A percentile compares a stretch with the other conserved stretches of the same genome.
Evolutionary conservation across 2,888 invertebrate species (phyloP).

Genomic region (Mactromeris polynyma): DNA sequence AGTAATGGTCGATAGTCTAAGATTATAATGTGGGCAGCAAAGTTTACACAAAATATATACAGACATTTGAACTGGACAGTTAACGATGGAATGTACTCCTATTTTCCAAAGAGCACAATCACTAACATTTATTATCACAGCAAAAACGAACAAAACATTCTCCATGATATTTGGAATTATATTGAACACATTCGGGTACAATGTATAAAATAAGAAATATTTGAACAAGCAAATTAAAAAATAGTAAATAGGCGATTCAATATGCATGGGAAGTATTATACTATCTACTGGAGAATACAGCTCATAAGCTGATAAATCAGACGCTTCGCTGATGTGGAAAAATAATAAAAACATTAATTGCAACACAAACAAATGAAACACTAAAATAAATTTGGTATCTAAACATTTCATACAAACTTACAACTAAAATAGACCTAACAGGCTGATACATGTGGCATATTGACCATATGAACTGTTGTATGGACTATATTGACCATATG

Average conservation of each 20-base stretch:
- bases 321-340: background rate
- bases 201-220: background rate
- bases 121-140: background rate
- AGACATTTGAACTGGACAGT: background rate
- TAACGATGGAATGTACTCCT: background rate
- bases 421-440: no score
- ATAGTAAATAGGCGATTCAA: background rate
- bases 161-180: background rate
- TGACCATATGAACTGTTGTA: no score
- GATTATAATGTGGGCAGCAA: background rate
- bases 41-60: background rate
- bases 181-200: background rate
- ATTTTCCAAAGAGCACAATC: background rate
- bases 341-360: background rate
- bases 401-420: background rate
- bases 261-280: background rate
- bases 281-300: background rate
- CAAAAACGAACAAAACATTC: background rate
- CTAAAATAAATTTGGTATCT: background rate
- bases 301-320: background rate
- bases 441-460: no score
- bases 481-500: no score
- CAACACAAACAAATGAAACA: background rate
- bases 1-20: background rate
- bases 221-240: background rate